Percentiles rank a stretch among this genome's conserved stretches.
Conservation (phyloP, 2,888 invertebrate genomes). For the Dicyrtomina minuta region DNA sequence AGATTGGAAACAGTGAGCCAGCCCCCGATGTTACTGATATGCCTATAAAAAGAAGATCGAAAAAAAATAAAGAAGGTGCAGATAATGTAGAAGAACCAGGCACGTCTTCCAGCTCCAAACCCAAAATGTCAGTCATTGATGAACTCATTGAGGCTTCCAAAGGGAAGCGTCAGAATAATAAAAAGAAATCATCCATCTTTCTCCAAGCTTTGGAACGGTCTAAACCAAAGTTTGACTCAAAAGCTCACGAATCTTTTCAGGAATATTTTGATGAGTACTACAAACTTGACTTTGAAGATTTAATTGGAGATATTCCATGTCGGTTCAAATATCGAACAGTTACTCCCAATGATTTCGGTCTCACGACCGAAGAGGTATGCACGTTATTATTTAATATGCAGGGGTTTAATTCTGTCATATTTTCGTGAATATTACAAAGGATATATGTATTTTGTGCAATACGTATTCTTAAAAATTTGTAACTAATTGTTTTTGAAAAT, state of each 20-base stretch:
- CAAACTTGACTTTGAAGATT: constrained; percentile 90
- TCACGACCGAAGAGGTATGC: constrained; percentile 82
- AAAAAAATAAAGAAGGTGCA: constrained; percentile 43
- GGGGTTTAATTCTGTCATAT: no score
- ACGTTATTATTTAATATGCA: neutral
- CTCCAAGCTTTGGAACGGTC: constrained; percentile 70
- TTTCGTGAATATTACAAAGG: neutral
- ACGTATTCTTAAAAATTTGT: constrained; percentile 1
- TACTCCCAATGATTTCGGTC: constrained; percentile 85
- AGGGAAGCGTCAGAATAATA: constrained; percentile 43
- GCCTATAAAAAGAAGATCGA: constrained; percentile 43
- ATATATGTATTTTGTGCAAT: no score
- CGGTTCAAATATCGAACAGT: constrained; percentile 90
- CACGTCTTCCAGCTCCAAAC: constrained; percentile 5
- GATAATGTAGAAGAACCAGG: constrained; percentile 55
- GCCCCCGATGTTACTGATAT: neutral
- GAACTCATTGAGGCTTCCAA: constrained; percentile 61
- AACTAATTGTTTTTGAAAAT: constrained; percentile 19
- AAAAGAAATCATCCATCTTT: constrained; percentile 70
- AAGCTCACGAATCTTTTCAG: constrained; percentile 69
- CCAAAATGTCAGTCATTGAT: constrained; percentile 58
- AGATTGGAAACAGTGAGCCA: no score
- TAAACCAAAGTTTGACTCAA: constrained; percentile 83
- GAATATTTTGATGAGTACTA: constrained; percentile 95
- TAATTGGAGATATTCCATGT: constrained; percentile 87